These are phyloP conservation scores for Hyla sarda DNA, from an alignment of 2,113 vertebrate species.

Conservation along the genomic window DNA sequence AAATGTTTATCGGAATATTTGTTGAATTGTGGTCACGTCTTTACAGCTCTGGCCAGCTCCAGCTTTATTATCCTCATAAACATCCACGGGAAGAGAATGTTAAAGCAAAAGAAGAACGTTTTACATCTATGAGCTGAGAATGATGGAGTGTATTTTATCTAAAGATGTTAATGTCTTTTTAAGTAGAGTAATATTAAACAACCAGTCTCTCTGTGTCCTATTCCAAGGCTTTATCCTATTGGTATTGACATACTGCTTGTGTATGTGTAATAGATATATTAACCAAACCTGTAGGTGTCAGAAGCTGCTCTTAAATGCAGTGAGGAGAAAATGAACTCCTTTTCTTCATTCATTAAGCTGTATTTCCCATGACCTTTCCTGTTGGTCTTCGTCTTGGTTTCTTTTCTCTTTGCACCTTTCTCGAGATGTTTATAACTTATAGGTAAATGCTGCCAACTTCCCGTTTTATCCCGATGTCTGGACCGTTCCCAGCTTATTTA, in stretches of 20 bases:
- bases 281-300: conserved; percentile 60
- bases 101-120: background rate
- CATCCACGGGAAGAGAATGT: background rate
- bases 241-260: conserved; percentile 61
- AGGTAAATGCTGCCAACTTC: conserved; percentile 65
- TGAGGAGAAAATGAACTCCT: conserved; percentile 66
- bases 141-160: background rate
- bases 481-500: conserved; percentile 64
- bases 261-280: conserved; percentile 68
- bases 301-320: background rate
- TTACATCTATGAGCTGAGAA: conserved; percentile 6
- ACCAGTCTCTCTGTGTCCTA: conserved; percentile 75
- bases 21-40: background rate
- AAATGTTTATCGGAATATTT: too few relatives aligned
- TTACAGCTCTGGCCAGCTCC: background rate
- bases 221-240: conserved; percentile 95
- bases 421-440: conserved; percentile 83
- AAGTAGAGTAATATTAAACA: conserved; percentile 54
- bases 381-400: conserved; percentile 66
- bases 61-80: background rate
- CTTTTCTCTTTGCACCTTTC: conserved; percentile 71
- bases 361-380: conserved; percentile 66
- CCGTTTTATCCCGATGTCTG: conserved; percentile 64
- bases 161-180: conserved; percentile 36
- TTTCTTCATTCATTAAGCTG: conserved; percentile 68